A percentile compares a stretch with the other conserved stretches of the same genome.
phyloP scores from a whole-genome alignment of 1,140 invertebrate species.

The Caenorhabditis brenneri region DNA sequence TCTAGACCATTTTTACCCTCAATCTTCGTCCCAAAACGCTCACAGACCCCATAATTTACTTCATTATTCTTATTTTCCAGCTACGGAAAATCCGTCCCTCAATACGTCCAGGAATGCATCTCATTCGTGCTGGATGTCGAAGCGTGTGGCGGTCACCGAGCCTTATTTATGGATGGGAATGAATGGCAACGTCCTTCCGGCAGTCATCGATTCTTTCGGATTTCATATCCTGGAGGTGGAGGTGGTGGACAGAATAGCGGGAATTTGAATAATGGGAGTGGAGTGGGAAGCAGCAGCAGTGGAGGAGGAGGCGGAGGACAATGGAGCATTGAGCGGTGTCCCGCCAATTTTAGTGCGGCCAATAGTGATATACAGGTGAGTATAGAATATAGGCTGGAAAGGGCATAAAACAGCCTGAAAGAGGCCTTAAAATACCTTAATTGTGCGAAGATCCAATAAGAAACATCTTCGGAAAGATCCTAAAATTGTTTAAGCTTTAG shows the following conservation, averaged over 20 bases:
- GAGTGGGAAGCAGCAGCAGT: too few species aligned
- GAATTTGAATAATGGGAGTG: too few species aligned
- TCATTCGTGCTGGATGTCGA: constrained; percentile 21
- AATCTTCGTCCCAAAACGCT: background rate
- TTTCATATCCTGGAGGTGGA: background rate
- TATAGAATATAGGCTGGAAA: background rate
- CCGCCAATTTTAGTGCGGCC: background rate
- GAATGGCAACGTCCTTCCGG: constrained; percentile 39
- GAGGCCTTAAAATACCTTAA: too few species aligned
- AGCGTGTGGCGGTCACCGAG: constrained; percentile 1
- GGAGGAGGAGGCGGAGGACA: too few species aligned
- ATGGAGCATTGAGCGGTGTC: background rate
- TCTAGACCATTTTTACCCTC: background rate
- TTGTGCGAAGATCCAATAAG: too few species aligned
- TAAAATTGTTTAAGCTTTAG: too few species aligned
- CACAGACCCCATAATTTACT: background rate
- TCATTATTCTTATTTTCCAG: constrained; percentile 1
- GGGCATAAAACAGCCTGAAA: too few species aligned
- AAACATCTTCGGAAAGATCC: too few species aligned
- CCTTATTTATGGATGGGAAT: background rate
- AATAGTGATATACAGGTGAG: constrained; percentile 28
- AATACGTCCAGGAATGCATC: constrained; percentile 15
- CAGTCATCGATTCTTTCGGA: background rate
- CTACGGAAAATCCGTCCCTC: constrained; percentile 2
- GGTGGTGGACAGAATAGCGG: too few species aligned